Evolutionary conservation across 2,888 invertebrate genomes (phyloP), one percentile per base, ranked within the genome.

Genomic region (Polietes domitor): DNA sequence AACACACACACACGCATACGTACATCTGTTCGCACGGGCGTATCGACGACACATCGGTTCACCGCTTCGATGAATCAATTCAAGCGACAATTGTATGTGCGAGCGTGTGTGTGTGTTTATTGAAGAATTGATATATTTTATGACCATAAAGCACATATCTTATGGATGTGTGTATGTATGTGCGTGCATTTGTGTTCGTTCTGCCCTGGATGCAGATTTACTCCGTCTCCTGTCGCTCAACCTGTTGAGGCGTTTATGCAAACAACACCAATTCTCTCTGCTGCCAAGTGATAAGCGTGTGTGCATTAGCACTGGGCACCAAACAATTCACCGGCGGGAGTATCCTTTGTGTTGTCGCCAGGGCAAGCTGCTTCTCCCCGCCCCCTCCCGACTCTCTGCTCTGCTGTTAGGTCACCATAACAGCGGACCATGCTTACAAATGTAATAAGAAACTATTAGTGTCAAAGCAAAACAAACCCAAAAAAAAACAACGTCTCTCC

Each of bases 231-330:
- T 65, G 37, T 9, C 28, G 10, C n/a, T 37, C 73, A 82, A 77
- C 77, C 77, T 77, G 77, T 77, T 77, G 82, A 70, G 68, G 32
- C 37, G 55, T 80, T 26, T n/a, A 75, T 55, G 24, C 12, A 32
- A 28, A 61, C 28, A 61, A 17, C 24, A 7, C 15, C 15, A 12
- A 24, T 24, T 26, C 1, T 26, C 24, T 10, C 58, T 15, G 6
- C 1, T n/a, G 47, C 47, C 47, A 2, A n/a, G n/a, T n/a, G 41
- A 12, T 41, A 41, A 12, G 2, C 12, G 41, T 10, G 41, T 41
- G 4, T 41, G 41, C 10, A 15, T 47, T 4, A 1, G 47, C n/a
- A 3, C n/a, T n/a, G 47, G 2, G n/a, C 47, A 47, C n/a, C n/a
- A n/a, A 15, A 41, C 41, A 2, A 41, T 41, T 41, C 41, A 12